Base-by-base conservation (phyloP, 2,797 vertebrate species). In the Sarcoramphus papa region DNA sequence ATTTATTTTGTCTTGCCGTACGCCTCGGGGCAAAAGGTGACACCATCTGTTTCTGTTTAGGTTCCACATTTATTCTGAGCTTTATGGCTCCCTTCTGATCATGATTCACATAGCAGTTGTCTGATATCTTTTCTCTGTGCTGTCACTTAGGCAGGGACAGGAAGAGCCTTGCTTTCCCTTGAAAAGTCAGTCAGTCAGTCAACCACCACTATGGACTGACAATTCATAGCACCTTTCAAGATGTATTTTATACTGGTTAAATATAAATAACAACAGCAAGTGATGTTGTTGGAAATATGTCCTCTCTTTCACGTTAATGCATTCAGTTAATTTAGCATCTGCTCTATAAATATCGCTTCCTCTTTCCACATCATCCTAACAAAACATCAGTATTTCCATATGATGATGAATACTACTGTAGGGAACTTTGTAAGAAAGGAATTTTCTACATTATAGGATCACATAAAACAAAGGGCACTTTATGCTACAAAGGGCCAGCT, bases 11-110 rank as follows among this genome's bases (percentile, higher is more conserved):
- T 24, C 48, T 72, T 68, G 22, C 62, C 7, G 1, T 54, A 35
- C 41, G 41, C 60, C 68, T 69, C 15, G n/a, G 56, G 82, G 64
- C 78, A 90, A 94, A 92, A 96, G 87, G 81, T 76, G 94, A 86
- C 59, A 86, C 47, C 53, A 45, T 70, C 72, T 91, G 89, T 92
- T 89, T 90, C 60, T 77, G 53, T 83, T 96, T 76, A 91, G 69
- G 74, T 73, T 83, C 70, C 33, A 57, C 57, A 13, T 68, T 60
- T 68, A 64, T 59, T 60, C 84, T 53, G 60, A 63, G 51, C 14
- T 68, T 92, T 79, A 37, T 80, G 67, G 25, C 21, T 93, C 56
- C 60, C 41, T 70, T 93, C 78, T 80, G 60, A 74, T 75, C 28
- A 19, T 23, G 37, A 62, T 35, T 86, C 56, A 27, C 40, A 54